phyloP scores from a whole-genome alignment of 2,113 vertebrate genomes.

The Nibea albiflora region DNA sequence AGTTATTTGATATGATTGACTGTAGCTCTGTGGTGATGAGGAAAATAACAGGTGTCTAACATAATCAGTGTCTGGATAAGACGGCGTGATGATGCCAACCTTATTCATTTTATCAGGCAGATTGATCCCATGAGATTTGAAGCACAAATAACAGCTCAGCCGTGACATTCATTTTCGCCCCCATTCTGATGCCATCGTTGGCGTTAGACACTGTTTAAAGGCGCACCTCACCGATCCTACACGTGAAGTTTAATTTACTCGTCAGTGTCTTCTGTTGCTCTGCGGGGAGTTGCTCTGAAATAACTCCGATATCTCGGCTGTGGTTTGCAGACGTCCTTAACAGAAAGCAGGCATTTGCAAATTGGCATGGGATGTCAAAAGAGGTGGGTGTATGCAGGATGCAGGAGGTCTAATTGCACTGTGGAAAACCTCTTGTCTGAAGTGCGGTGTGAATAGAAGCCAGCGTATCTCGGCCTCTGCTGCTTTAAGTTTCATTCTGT shows the following conservation, averaged over 20 bases:
- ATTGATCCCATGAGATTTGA: constrained; percentile 17
- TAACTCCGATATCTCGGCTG: background rate
- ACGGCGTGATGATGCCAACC: background rate
- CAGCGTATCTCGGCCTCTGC: background rate
- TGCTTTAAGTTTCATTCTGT: background rate
- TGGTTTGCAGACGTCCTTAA: background rate
- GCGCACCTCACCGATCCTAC: background rate
- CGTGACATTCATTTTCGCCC: background rate
- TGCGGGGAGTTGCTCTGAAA: background rate
- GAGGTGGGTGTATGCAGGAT: background rate
- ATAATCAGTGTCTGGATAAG: background rate
- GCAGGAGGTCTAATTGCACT: background rate
- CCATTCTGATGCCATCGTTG: background rate
- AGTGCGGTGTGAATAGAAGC: background rate
- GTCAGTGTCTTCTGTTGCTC: background rate
- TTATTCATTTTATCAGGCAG: background rate
- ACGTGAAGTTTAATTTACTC: background rate
- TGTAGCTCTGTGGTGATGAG: background rate
- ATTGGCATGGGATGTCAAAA: background rate
- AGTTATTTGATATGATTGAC: background rate
- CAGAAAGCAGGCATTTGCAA: background rate
- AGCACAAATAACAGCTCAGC: background rate
- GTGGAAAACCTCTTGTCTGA: background rate
- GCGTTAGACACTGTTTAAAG: constrained; percentile 1
- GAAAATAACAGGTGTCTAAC: background rate